phyloP scores from a whole-genome alignment of 2,113 vertebrate genomes.

The Aspidoscelis tigris region DNA sequence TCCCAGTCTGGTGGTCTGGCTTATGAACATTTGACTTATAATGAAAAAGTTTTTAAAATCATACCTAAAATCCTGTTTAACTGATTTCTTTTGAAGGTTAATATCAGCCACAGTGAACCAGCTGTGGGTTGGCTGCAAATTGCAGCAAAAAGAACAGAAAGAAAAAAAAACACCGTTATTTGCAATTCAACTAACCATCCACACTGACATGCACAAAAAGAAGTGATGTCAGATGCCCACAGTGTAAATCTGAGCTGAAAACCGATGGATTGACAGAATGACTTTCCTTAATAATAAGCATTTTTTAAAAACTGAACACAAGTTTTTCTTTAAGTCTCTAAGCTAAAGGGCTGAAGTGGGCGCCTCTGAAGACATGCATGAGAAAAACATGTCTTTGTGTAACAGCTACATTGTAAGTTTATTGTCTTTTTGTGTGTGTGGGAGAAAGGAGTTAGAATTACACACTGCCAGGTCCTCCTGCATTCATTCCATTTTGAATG shows the following conservation, averaged over 20 bases:
- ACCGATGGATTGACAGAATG: background rate
- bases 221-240: background rate
- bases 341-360: slow-evolving; percentile 21
- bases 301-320: background rate
- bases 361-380: background rate
- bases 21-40: background rate
- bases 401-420: background rate
- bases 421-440: background rate
- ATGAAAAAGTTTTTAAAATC: background rate
- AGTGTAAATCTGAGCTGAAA: background rate
- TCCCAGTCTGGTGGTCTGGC: no score
- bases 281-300: background rate
- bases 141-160: slow-evolving; percentile 20
- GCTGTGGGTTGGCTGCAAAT: background rate
- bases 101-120: background rate
- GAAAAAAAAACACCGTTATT: background rate
- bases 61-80: slow-evolving; percentile 24
- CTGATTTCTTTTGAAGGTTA: slow-evolving; percentile 32
- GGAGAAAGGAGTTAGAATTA: slow-evolving; percentile 15
- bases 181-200: background rate
- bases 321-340: slow-evolving; percentile 10
- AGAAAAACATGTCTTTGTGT: slow-evolving; percentile 12
- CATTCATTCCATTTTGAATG: slow-evolving; percentile 7
- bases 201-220: background rate
- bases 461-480: background rate